Evolutionary conservation across 1,140 invertebrate species (phyloP).

Genomic region (Lethrus apterus): DNA sequence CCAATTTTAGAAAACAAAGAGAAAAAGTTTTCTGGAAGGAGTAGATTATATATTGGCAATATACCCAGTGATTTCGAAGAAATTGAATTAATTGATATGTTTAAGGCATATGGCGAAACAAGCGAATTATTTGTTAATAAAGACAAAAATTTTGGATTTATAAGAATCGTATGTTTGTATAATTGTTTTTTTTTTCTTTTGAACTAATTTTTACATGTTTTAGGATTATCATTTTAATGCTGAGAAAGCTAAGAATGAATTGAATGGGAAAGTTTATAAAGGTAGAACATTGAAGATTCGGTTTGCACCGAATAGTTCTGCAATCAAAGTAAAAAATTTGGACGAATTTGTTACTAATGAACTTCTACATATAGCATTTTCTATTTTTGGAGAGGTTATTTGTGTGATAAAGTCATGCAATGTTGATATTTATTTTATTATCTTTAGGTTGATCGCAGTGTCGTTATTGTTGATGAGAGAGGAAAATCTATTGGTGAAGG

Average conservation of each 20-base stretch:
- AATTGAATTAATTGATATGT: slow-evolving; percentile 79
- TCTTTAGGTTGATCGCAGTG: slow-evolving; percentile 88
- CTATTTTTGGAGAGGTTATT: slow-evolving; percentile 89
- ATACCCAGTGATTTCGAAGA: slow-evolving; percentile 79
- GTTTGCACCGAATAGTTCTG: slow-evolving; percentile 91
- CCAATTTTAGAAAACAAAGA: slow-evolving; percentile 57
- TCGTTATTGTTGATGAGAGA: slow-evolving; percentile 92
- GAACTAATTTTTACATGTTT: no score
- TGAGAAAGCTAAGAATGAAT: slow-evolving; percentile 90
- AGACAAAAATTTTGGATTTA: slow-evolving; percentile 95
- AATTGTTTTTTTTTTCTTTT: no score
- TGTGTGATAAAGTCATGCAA: no score
- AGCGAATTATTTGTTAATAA: slow-evolving; percentile 90
- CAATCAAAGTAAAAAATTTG: slow-evolving; percentile 89
- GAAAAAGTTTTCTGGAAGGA: slow-evolving; percentile 84
- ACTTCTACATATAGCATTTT: slow-evolving; percentile 84
- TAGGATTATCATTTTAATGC: slow-evolving; percentile 93
- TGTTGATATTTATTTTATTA: no score
- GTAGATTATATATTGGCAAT: slow-evolving; percentile 92
- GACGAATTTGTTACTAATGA: slow-evolving; percentile 93
- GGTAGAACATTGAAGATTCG: slow-evolving; percentile 83
- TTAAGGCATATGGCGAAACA: slow-evolving; percentile 76
- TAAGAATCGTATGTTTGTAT: no score
- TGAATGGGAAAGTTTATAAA: slow-evolving; percentile 75
- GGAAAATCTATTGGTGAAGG: slow-evolving; percentile 93